phyloP scores from a whole-genome alignment of 1,140 invertebrate species.

The Drosophila rufa region DNA sequence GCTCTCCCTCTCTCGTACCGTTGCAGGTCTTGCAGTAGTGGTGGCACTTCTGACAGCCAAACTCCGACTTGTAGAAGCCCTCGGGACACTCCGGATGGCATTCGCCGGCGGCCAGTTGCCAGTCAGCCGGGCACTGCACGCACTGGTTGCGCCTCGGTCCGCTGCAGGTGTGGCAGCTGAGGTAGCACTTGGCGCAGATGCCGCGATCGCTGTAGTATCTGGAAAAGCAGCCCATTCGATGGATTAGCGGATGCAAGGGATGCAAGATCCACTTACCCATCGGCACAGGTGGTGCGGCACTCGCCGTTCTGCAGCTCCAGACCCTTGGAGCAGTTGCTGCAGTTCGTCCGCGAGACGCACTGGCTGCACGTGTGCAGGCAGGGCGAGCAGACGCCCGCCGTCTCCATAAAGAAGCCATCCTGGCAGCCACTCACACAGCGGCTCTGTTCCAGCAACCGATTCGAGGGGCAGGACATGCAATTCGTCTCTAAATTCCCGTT shows the following conservation, averaged over 20 bases:
- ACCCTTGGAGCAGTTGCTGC: constrained; percentile 90
- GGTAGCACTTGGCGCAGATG: constrained; percentile 92
- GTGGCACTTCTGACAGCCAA: constrained; percentile 93
- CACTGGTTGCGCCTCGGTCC: constrained; percentile 93
- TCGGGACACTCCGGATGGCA: constrained; percentile 94
- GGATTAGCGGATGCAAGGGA: too few relatives aligned
- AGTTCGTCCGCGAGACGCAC: constrained; percentile 91
- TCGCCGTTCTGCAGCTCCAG: constrained; percentile 92
- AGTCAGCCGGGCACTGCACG: constrained; percentile 91
- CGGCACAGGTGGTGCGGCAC: constrained; percentile 91
- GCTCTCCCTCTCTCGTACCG: constrained; percentile 85
- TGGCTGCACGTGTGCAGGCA: constrained; percentile 92
- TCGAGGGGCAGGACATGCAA: constrained; percentile 92
- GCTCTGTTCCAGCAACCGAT: constrained; percentile 89
- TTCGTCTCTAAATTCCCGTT: constrained; percentile 90
- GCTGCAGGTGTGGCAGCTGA: constrained; percentile 93
- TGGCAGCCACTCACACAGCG: constrained; percentile 91
- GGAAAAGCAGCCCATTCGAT: background rate
- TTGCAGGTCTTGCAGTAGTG: constrained; percentile 93
- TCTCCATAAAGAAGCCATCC: constrained; percentile 89
- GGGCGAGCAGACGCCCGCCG: constrained; percentile 89
- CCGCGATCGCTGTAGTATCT: constrained; percentile 94
- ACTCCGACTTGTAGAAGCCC: constrained; percentile 92
- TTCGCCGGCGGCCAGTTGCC: constrained; percentile 91
- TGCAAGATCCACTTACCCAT: constrained; percentile 84